Evolutionary conservation across 2,797 vertebrate species (phyloP).

Genomic region (Chanos chanos): DNA sequence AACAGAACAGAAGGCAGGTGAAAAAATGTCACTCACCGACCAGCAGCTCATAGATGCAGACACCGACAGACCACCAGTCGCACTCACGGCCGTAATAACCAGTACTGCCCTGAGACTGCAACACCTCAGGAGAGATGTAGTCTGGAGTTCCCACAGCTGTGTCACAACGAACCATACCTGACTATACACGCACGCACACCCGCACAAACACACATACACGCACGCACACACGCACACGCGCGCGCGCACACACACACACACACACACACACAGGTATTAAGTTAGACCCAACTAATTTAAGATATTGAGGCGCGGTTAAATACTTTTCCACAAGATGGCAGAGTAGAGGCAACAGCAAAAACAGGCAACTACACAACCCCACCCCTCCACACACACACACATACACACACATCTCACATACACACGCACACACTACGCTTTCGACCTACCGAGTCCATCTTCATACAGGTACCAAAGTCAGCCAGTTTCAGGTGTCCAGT

Average conservation of each 20-base stretch:
- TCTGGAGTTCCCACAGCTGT: constrained; percentile 97
- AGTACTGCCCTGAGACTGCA: constrained; percentile 91
- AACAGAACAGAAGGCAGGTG: neutral
- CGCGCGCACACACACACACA: constrained; percentile 4
- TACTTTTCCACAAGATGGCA: constrained; percentile 49
- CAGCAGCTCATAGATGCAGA: constrained; percentile 92
- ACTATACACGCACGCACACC: constrained; percentile 62
- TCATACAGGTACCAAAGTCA: constrained; percentile 98
- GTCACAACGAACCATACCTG: constrained; percentile 94
- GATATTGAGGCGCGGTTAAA: constrained; percentile 21
- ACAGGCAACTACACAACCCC: too few relatives aligned
- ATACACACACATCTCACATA: neutral
- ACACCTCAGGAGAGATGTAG: constrained; percentile 96
- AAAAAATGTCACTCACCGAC: constrained; percentile 79
- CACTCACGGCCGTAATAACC: constrained; percentile 93
- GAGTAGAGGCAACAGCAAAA: too few relatives aligned
- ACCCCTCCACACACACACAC: constrained; percentile 4
- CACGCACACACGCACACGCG: neutral
- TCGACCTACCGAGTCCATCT: constrained; percentile 95
- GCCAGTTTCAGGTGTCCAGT: constrained; percentile 92
- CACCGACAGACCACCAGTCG: constrained; percentile 99
- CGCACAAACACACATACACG: neutral
- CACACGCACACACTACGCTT: constrained; percentile 64
- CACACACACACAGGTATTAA: neutral
- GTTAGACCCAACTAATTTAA: neutral